Base-by-base conservation (phyloP, 2,888 invertebrate genomes). In the Limnephilus marmoratus region DNA sequence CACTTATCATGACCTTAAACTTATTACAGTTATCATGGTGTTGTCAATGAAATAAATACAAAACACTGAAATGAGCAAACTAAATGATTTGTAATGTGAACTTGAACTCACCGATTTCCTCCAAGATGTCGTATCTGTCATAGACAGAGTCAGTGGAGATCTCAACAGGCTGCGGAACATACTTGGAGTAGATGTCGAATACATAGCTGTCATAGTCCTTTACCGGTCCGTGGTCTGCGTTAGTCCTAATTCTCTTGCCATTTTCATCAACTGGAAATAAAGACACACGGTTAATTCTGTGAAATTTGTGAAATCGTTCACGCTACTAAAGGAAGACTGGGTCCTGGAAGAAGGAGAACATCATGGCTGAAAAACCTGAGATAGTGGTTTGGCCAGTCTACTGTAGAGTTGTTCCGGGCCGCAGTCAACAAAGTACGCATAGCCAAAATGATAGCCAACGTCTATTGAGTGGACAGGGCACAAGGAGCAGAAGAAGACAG, bases 131-230 rank as follows among this genome's bases (percentile, higher is more conserved):
- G 95, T 99, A 99, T 94, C 98, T 98, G 95, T 99, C 99, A 95
- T 99, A 99, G 0, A 99, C 99, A 93, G 98, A 99, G 94, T 98
- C 98, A 1, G 98, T 97, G 94, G 98, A 99, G 94, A 99, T 98
- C 94, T 99, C 99, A 29, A 99, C 99, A 0, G 99, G 99, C 95
- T 99, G 99, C 80, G 99, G 99, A 91, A 99, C 98, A 95, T 98
- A 99, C 95, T 99, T 99, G 94, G 99, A 98, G 97, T 99, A 99
- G 93, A 99, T 98, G 94, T 99, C 99, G 95, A 99, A 99, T 45
- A 99, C 99, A 95, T 98, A 99, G 95, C 98, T 98, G 95, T 99
- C 99, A 95, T 99, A 99, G 96, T 99, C 99, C 94, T 98, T 98
- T 88, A 99, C 97, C 4, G 98, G 97, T 81, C 98, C 98, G 95